Evolutionary conservation across 92 coral and sea anemone species (phyloP).

Genomic region (Chrysogorgia sp.): DNA sequence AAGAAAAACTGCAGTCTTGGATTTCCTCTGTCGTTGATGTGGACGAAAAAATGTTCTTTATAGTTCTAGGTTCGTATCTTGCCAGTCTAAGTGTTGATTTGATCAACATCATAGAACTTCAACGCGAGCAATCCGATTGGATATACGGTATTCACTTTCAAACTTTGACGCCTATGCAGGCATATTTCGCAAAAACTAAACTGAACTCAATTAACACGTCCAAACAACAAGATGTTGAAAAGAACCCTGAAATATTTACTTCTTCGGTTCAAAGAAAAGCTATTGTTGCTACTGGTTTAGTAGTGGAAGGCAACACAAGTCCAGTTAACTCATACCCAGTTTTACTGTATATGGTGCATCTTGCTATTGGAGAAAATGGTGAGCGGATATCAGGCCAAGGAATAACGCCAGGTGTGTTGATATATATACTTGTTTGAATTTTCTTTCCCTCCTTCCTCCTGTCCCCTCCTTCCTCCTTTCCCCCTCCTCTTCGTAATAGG

Average conservation of each 20-base stretch:
- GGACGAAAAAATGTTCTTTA: conserved; percentile 66
- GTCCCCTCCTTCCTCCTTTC: too few species aligned
- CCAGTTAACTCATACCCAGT: conserved; percentile 81
- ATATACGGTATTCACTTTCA: conserved; percentile 93
- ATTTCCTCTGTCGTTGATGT: conserved; percentile 14
- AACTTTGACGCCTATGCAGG: conserved; percentile 84
- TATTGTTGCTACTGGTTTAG: conserved; percentile 80
- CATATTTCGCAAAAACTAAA: conserved; percentile 72
- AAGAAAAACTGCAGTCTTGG: conserved; percentile 55
- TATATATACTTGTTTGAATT: neutral
- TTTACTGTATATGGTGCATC: conserved; percentile 82
- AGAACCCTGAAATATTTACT: neutral
- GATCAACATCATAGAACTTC: conserved; percentile 46
- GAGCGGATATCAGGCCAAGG: conserved; percentile 89
- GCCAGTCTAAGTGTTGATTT: conserved; percentile 76
- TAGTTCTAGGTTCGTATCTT: conserved; percentile 76
- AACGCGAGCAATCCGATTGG: conserved; percentile 45
- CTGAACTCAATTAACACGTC: conserved; percentile 51
- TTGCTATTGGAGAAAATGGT: conserved; percentile 96
- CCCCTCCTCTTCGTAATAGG: neutral
- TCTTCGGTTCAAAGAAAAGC: conserved; percentile 25
- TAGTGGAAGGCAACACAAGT: conserved; percentile 66
- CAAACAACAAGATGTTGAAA: neutral
- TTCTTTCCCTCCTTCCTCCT: too few species aligned
- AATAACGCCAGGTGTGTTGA: conserved; percentile 77